Evolutionary conservation across 2,797 vertebrate species (phyloP), one percentile per base, ranked within the genome.

Genomic region (Thunnus albacares): DNA sequence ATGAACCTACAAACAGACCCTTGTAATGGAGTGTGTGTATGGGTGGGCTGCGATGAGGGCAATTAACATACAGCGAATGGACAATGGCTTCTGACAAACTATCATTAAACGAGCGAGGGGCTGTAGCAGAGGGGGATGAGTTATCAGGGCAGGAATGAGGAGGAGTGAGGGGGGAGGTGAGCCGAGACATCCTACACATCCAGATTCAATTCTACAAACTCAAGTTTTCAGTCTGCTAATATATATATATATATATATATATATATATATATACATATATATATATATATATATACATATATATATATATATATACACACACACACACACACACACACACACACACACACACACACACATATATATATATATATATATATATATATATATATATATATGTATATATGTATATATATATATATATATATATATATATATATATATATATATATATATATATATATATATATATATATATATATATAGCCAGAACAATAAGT

Each of bases 21-120:
- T 52, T 22, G 26, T 38, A 41, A 13, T 52, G 17, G 24, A 13
- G 6, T n/a, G 20, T 41, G 41, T 2, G 1, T 5, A 60, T 38
- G 41, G 65, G 64, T 53, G 43, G 52, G 18, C 22, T 30, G 68
- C 68, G 69, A 66, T 45, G 3, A 26, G n/a, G 47, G 53, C 53
- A 26, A 35, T 43, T 59, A 43, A 73, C 20, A 6, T 4, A 62
- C 49, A 69, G 28, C 26, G 30, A 60, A 67, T 22, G 2, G 3
- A 1, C 41, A 49, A 35, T 10, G 12, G 71, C 43, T 17, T 7
- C 35, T 30, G 55, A 68, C 49, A 67, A 7, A 20, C 53, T 43
- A 33, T 49, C 4, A 61, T 70, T 53, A 73, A 68, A 78, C 49
- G 22, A 33, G 15, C 13, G n/a, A n/a, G 14, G 7, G 18, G 20